Conservation (phyloP, 2,888 invertebrate species). For the Sarcophaga rosellei region DNA sequence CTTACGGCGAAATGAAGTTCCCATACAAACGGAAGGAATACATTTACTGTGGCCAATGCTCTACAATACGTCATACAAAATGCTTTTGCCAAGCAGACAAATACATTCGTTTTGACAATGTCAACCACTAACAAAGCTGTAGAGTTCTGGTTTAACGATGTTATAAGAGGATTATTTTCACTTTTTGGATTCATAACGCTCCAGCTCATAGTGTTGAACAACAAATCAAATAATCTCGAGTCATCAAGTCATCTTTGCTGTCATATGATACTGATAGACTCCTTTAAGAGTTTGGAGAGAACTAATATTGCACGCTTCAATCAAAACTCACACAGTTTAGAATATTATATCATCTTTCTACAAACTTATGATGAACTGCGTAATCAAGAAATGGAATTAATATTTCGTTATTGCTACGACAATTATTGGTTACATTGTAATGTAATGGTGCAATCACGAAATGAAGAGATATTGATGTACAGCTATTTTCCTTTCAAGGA, state of each 20-base stretch:
- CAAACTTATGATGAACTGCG: conserved; percentile 62
- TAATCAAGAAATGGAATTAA: conserved; percentile 71
- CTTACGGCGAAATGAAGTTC: conserved; percentile 67
- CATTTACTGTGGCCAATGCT: conserved; percentile 70
- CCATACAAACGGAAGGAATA: conserved; percentile 67
- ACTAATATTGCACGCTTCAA: conserved; percentile 64
- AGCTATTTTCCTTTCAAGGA: conserved; percentile 74
- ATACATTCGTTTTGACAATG: conserved; percentile 71
- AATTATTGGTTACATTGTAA: conserved; percentile 75
- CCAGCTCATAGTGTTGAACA: conserved; percentile 65
- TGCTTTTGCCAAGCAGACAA: conserved; percentile 70
- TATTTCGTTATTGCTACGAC: conserved; percentile 75
- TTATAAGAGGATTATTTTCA: conserved; percentile 70
- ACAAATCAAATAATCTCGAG: neutral
- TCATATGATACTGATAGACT: conserved; percentile 71
- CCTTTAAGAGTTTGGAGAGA: conserved; percentile 72
- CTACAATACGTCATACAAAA: conserved; percentile 71
- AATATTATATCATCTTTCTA: conserved; percentile 75
- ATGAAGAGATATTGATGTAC: conserved; percentile 73
- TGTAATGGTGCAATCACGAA: conserved; percentile 72
- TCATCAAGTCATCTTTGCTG: conserved; percentile 10
- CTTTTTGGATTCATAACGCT: conserved; percentile 71
- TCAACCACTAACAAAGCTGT: conserved; percentile 47
- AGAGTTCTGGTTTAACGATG: conserved; percentile 33
- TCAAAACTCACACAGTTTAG: conserved; percentile 72